Evolutionary conservation across 2,888 invertebrate species (phyloP).

Genomic region (Machimus atricapillus): DNA sequence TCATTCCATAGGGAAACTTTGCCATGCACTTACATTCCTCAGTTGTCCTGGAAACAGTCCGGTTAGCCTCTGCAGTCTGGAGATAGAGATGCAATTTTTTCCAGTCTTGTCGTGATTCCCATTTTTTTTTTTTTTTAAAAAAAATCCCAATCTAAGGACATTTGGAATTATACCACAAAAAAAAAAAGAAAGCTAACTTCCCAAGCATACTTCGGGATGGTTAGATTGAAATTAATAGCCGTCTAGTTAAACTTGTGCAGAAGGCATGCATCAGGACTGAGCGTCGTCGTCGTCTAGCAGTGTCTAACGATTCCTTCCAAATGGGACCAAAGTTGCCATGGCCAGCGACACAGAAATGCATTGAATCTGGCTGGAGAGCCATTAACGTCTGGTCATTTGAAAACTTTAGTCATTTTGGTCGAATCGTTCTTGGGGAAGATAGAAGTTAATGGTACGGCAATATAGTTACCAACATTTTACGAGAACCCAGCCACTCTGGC

Average conservation of each 20-base stretch:
- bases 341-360: not conserved
- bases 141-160: constrained; percentile 10
- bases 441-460: constrained; percentile 16
- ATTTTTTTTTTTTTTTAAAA: not conserved
- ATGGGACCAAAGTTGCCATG: not conserved
- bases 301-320: constrained; percentile 16
- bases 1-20: constrained; percentile 4
- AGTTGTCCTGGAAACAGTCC: not conserved
- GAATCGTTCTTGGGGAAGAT: not conserved
- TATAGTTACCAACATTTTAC: constrained; percentile 22
- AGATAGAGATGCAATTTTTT: constrained; percentile 14
- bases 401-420: constrained; percentile 24
- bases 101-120: not conserved
- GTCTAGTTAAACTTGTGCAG: constrained; percentile 5
- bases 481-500: not conserved
- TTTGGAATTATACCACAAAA: constrained; percentile 12
- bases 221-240: constrained; percentile 27
- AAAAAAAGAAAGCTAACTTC: not conserved
- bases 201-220: not conserved
- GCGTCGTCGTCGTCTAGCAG: not conserved
- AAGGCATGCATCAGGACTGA: constrained; percentile 16
- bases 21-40: not conserved
- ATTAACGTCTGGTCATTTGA: constrained; percentile 32
- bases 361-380: not conserved
- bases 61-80: not conserved